These are phyloP conservation scores for Sebastiscus albofasciatus DNA, from an alignment of 2,797 vertebrate species.

Conservation along the genomic window DNA sequence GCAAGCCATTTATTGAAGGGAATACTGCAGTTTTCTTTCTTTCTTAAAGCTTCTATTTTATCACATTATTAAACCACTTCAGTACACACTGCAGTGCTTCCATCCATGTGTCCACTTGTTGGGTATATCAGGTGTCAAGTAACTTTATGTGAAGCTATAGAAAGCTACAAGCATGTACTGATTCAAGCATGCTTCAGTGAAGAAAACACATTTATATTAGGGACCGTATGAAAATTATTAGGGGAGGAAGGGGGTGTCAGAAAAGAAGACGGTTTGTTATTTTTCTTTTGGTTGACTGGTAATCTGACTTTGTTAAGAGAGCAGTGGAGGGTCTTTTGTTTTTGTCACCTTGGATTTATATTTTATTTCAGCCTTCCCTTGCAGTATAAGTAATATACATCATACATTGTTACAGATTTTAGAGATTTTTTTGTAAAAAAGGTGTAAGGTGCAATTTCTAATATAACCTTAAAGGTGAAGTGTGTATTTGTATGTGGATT, in stretches of 20 bases:
- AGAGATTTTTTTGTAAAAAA: background rate
- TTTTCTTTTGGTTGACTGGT: background rate
- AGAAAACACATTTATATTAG: background rate
- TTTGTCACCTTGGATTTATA: background rate
- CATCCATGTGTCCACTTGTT: background rate
- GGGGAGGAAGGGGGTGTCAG: no score
- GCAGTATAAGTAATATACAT: background rate
- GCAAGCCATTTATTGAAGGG: background rate
- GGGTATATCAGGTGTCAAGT: background rate
- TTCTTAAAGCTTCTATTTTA: background rate
- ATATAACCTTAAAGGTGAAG: no score
- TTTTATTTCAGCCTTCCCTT: background rate
- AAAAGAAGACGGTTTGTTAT: background rate
- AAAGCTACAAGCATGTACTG: background rate
- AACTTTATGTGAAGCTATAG: background rate
- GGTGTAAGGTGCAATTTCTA: background rate
- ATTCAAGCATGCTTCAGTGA: background rate
- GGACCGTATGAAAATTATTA: background rate
- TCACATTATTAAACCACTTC: background rate
- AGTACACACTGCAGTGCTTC: background rate
- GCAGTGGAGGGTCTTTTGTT: background rate
- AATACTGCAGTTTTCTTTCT: background rate
- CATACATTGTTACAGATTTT: no score
- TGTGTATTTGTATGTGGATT: no score
- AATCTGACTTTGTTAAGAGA: background rate